Base-by-base conservation (phyloP, 2,888 invertebrate species). In the Desoria tigrina region DNA sequence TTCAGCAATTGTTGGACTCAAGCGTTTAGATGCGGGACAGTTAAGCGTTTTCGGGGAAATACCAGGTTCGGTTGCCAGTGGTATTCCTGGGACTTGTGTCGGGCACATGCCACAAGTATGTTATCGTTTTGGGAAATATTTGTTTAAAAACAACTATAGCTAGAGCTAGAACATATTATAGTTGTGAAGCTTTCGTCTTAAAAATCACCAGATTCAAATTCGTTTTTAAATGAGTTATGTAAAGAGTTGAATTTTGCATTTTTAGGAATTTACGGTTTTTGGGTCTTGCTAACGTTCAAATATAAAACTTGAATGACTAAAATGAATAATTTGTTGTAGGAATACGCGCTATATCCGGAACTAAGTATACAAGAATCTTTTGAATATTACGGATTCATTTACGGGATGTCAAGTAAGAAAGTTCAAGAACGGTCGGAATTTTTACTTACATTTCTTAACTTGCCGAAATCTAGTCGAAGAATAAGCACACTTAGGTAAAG, bases 261-360 rank as follows among this genome's bases (percentile, higher is more conserved):
- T n/a, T n/a, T n/a, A n/a, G n/a, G n/a, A n/a, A n/a, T n/a, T n/a
- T 39, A 11, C 39, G 16, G 9, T 39, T 39, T 11, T 11, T 11
- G 39, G 39, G 39, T 11, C 39, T 39, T 39, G 16, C 39, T n/a
- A n/a, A n/a, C n/a, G 32, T 32, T 32, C 32, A n/a, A n/a, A n/a
- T 7, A 32, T 32, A 32, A 11, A n/a, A n/a, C 4, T 7, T 32
- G 4, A 32, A 32, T 7, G 11, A 32, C n/a, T 32, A 4, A 32
- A 32, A 11, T 32, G 32, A 7, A 11, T 32, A 4, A 32, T 7
- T 32, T n/a, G n/a, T n/a, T n/a, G 16, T 11, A 45, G 78, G 93
- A 93, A 81, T 92, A 92, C 66, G 92, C 93, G 0, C 83, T 93
- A 0, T 93, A 91, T 79, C 92, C 90, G 1, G 92, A 93, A 82